These are phyloP conservation scores for Aphidius ervi DNA, from an alignment of 1,140 invertebrate species.

Conservation along the genomic window DNA sequence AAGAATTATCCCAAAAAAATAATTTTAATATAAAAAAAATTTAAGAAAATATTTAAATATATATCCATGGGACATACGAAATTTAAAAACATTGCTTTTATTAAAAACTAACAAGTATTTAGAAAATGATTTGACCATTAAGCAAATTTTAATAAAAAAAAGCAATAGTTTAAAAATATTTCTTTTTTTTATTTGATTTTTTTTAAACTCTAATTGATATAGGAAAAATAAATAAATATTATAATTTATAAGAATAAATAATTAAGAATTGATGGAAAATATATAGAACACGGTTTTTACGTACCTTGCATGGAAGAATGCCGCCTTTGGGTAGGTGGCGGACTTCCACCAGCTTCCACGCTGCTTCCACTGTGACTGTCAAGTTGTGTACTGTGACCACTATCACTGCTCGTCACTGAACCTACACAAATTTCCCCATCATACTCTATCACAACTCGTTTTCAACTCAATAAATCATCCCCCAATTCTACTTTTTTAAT, in stretches of 20 bases:
- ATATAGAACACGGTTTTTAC: slow-evolving; percentile 31
- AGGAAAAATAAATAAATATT: neutral
- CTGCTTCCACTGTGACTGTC: slow-evolving; percentile 67
- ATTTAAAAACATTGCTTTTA: slow-evolving; percentile 15
- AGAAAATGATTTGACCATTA: neutral
- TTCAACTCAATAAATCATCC: slow-evolving; percentile 16
- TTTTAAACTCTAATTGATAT: neutral
- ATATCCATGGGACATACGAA: slow-evolving; percentile 43
- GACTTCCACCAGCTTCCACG: slow-evolving; percentile 54
- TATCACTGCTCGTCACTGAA: slow-evolving; percentile 81
- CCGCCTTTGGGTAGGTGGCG: slow-evolving; percentile 52
- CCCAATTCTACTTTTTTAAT: slow-evolving; percentile 12
- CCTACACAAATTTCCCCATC: slow-evolving; percentile 57
- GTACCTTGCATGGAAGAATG: slow-evolving; percentile 57
- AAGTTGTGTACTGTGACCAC: slow-evolving; percentile 76
- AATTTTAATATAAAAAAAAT: too few relatives aligned
- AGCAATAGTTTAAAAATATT: slow-evolving; percentile 5
- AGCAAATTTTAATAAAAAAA: neutral
- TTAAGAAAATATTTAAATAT: neutral
- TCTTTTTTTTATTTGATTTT: neutral
- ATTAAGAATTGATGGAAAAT: neutral
- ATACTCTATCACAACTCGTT: slow-evolving; percentile 50
- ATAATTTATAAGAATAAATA: neutral
- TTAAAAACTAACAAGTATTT: neutral
- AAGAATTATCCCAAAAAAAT: too few relatives aligned